These are phyloP conservation scores for Mormyrops attenuatus DNA, from an alignment of 2,797 vertebrate species.

Conservation along the genomic window DNA sequence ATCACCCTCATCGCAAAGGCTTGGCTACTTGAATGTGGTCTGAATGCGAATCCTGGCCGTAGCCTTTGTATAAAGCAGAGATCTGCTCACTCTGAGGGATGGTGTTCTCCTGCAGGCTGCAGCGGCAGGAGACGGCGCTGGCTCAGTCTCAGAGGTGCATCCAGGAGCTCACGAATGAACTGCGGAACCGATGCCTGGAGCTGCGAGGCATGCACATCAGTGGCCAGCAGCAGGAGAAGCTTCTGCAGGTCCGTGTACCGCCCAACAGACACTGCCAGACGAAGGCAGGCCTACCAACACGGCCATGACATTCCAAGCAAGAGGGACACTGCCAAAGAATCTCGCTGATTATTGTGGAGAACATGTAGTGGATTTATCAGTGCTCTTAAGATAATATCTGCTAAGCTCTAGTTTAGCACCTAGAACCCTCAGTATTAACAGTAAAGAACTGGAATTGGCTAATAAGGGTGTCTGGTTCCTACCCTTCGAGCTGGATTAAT, in stretches of 20 bases:
- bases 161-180: constrained; percentile 64
- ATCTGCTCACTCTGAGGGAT: background rate
- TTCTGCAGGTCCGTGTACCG: constrained; percentile 52
- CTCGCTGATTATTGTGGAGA: background rate
- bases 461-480: background rate
- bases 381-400: background rate
- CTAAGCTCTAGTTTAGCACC: background rate
- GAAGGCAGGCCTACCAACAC: background rate
- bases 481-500: background rate
- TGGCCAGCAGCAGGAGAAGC: constrained; percentile 53
- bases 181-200: constrained; percentile 65
- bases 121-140: constrained; percentile 52
- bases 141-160: constrained; percentile 62
- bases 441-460: background rate
- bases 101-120: constrained; percentile 43
- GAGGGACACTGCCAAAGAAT: background rate
- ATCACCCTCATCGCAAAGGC: background rate
- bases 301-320: background rate
- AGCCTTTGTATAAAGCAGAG: background rate
- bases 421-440: background rate
- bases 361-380: background rate
- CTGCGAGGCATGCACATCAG: constrained; percentile 52
- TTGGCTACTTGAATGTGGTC: background rate
- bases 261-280: background rate
- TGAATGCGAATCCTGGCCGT: background rate